A percentile compares a stretch with the other conserved stretches of the same genome.
These are phyloP conservation scores for Asbolus verrucosus DNA, from an alignment of 1,140 invertebrate species.

Conservation along the genomic window DNA sequence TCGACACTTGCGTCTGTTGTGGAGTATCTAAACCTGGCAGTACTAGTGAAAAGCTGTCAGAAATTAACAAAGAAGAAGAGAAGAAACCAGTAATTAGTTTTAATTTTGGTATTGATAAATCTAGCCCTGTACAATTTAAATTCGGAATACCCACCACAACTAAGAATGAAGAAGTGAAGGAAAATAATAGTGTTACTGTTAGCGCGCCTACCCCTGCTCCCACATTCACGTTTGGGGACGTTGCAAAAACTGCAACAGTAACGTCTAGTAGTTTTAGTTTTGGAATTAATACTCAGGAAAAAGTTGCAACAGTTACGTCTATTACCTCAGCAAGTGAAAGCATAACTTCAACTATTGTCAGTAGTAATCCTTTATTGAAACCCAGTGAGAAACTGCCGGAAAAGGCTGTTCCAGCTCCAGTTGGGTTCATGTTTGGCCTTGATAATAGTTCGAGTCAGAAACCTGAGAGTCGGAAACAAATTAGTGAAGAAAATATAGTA, in stretches of 20 bases:
- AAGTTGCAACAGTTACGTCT: background rate
- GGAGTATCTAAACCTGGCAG: constrained; percentile 62
- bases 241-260: background rate
- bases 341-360: constrained; percentile 8
- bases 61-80: constrained; percentile 34
- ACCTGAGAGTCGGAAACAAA: constrained; percentile 12
- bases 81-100: constrained; percentile 52
- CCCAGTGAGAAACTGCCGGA: constrained; percentile 49
- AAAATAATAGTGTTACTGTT: background rate
- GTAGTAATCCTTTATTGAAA: constrained; percentile 48
- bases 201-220: constrained; percentile 39
- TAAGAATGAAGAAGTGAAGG: constrained; percentile 48
- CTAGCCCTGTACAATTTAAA: constrained; percentile 55
- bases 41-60: constrained; percentile 6
- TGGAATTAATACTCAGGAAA: constrained; percentile 19
- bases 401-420: constrained; percentile 24
- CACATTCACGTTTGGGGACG: constrained; percentile 48
- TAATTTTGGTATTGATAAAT: constrained; percentile 67
- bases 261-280: constrained; percentile 19
- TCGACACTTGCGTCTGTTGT: constrained; percentile 68
- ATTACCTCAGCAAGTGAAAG: constrained; percentile 2
- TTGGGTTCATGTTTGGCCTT: constrained; percentile 46
- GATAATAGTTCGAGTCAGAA: constrained; percentile 15
- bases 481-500: constrained; percentile 12
- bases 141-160: constrained; percentile 63